Evolutionary conservation across 2,797 vertebrate species (phyloP), one percentile per base, ranked within the genome.

Genomic region (Stomatorhinus walkeri): DNA sequence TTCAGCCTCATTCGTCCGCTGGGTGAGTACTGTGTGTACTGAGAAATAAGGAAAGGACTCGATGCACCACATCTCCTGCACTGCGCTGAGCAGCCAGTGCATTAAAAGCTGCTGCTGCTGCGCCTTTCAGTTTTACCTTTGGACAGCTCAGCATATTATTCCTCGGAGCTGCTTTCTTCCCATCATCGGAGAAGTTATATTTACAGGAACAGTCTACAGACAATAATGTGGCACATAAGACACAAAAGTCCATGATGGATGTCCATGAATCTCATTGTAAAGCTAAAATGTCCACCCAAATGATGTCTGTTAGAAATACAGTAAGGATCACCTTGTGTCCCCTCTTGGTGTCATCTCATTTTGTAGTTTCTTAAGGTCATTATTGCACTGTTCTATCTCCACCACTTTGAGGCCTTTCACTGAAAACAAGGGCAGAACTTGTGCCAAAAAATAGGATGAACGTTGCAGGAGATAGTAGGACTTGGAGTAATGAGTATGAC

Each of bases 321-420:
- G 36, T 6, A 43, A 43, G 14, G 2, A 93, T 96, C 90, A 98
- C 98, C 98, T 97, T 96, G 91, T 95, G 90, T 92, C 96, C 19
- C 95, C 96, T 91, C 96, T 96, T 36, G 96, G 97, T 4, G 96
- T 96, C 95, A 99, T 96, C 93, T 98, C 98, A 91, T 99, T 97
- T 90, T 97, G 94, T 90, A 99, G 96, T 92, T 97, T 98, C 92
- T 94, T 98, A 91, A 99, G 95, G 92, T 99, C 98, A 7, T 96
- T 97, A 94, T 97, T 99, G 94, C 98, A 99, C 95, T 98, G 98
- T 94, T 99, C 98, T 12, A 99, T 98, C 95, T 99, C 98, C 93
- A 98, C 97, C 76, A 97, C 96, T 94, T 98, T 99, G 89, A 98
- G 91, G 43, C 98, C 98, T 93, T 99, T 98, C 96, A 97, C 98